phyloP scores from a whole-genome alignment of 2,113 vertebrate species.

The Aptenodytes patagonicus region DNA sequence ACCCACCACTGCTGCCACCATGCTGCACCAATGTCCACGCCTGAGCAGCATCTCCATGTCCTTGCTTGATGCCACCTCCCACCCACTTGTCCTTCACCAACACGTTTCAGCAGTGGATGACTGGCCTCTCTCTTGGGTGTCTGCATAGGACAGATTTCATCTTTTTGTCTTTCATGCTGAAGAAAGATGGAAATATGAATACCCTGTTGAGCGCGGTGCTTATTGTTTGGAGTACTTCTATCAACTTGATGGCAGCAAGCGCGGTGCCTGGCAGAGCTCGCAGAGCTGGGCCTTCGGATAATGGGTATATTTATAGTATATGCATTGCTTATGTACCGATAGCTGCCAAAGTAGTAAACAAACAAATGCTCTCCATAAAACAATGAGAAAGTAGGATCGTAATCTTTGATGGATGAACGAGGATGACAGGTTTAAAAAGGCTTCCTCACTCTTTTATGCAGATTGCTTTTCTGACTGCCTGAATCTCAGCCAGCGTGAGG shows the following conservation, averaged over 20 bases:
- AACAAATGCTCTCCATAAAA: conserved; percentile 62
- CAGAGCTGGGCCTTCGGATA: neutral
- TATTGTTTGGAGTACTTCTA: conserved; percentile 22
- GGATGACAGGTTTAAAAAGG: conserved; percentile 55
- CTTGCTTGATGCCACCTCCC: neutral
- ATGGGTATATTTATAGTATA: conserved; percentile 47
- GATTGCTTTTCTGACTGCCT: conserved; percentile 36
- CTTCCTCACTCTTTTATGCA: conserved; percentile 31
- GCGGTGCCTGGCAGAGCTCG: neutral
- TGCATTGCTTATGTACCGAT: conserved; percentile 1
- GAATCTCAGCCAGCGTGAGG: neutral
- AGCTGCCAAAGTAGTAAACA: conserved; percentile 64
- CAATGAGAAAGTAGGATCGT: conserved; percentile 55
- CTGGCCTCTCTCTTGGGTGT: neutral
- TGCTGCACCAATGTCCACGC: rapidly evolving
- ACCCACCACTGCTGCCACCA: neutral
- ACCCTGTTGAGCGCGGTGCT: neutral
- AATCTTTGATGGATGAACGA: conserved; percentile 57
- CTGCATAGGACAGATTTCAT: neutral
- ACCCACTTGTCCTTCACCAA: neutral
- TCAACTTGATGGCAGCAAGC: neutral
- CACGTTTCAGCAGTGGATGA: neutral
- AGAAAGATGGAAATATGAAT: conserved; percentile 6
- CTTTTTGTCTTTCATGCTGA: neutral
- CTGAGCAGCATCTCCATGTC: neutral